These are phyloP conservation scores for Hyla sarda DNA, from an alignment of 2,113 vertebrate genomes.

Conservation along the genomic window DNA sequence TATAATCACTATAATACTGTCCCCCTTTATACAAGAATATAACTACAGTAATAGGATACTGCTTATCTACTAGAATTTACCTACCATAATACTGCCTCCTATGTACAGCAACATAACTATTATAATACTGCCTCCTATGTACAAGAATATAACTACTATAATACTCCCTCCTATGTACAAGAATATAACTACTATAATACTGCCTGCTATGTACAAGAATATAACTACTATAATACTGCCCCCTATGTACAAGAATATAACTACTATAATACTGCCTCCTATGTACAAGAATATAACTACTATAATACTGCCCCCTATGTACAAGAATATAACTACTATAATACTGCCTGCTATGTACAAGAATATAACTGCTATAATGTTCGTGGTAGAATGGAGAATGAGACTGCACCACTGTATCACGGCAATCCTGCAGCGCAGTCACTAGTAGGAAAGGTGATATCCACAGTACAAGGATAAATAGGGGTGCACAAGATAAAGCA, in stretches of 20 bases:
- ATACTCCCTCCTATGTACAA: background rate
- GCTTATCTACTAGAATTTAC: background rate
- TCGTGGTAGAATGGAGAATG: no score
- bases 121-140: background rate
- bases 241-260: background rate
- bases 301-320: conserved; percentile 3
- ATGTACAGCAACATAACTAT: background rate
- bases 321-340: conserved; percentile 10
- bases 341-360: background rate
- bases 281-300: background rate
- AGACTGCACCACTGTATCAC: no score
- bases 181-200: no score
- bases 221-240: no score
- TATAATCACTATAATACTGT: background rate
- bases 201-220: no score
- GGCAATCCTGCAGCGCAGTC: no score
- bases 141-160: conserved; percentile 5
- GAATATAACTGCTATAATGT: conserved; percentile 6
- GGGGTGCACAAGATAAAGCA: no score
- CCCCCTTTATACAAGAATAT: background rate
- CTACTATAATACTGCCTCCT: background rate
- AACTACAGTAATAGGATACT: conserved; percentile 2
- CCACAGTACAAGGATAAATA: no score
- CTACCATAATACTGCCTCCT: background rate
- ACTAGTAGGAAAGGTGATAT: no score